Evolutionary conservation across 2,797 vertebrate species (phyloP).

Genomic region (Spinus olivaceus): DNA sequence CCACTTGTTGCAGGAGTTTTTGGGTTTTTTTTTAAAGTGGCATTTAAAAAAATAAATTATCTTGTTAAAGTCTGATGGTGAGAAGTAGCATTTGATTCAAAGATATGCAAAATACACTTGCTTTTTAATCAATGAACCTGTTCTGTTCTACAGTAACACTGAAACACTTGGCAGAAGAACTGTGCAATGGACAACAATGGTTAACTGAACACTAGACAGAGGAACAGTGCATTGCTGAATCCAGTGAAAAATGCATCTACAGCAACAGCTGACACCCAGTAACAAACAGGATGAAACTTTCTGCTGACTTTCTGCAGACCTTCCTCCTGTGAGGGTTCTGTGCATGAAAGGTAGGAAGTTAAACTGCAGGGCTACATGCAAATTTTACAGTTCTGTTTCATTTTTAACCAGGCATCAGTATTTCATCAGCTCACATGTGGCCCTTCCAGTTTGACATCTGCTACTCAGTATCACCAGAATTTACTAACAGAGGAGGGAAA

Average conservation of each 20-base stretch:
- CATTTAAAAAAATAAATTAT: background rate
- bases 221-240: background rate
- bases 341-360: background rate
- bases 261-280: background rate
- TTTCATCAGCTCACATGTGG: background rate
- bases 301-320: background rate
- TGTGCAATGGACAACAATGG: background rate
- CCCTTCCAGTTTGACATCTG: background rate
- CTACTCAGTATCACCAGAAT: slow-evolving; percentile 5
- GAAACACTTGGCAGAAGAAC: background rate
- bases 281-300: background rate
- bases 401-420: background rate
- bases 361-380: background rate
- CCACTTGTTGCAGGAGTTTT: background rate
- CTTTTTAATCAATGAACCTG: background rate
- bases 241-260: background rate
- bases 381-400: background rate
- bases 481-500: background rate
- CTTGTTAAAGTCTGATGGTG: background rate
- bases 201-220: background rate
- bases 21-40: background rate
- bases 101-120: background rate
- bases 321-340: background rate
- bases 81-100: background rate
- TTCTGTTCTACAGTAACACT: background rate